phyloP scores from a whole-genome alignment of 2,797 vertebrate genomes.

The Microhierax caerulescens region DNA sequence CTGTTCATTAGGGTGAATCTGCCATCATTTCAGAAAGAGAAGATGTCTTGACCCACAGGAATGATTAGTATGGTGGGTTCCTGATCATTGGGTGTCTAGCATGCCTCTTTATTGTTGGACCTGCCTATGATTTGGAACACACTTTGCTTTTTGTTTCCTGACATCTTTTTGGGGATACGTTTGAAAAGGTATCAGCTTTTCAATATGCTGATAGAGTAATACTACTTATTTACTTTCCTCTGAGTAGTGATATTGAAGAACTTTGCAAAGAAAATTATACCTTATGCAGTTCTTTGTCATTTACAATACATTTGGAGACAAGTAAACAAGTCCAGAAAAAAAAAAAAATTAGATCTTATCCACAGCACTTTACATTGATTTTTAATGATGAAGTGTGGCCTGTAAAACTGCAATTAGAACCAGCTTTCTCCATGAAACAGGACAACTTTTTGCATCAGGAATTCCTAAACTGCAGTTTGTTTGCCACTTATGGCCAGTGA shows the following conservation, averaged over 20 bases:
- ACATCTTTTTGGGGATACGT: not conserved
- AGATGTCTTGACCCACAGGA: not conserved
- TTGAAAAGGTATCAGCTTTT: not conserved
- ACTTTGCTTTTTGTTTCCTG: not conserved
- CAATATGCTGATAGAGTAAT: not conserved
- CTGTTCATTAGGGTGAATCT: not conserved
- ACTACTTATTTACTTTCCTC: not conserved
- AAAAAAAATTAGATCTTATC: not conserved
- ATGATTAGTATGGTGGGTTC: rapidly evolving
- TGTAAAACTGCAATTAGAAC: not conserved
- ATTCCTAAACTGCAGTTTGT: not conserved
- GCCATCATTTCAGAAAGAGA: not conserved
- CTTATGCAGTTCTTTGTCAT: not conserved
- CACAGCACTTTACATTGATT: not conserved
- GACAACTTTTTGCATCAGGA: not conserved
- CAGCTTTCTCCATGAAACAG: not conserved
- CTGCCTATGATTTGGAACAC: not conserved
- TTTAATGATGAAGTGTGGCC: not conserved
- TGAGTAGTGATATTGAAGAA: not conserved
- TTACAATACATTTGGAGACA: not conserved
- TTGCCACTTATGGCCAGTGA: not conserved
- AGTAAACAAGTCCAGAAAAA: not conserved
- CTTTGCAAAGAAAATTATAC: not conserved
- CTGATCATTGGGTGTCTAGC: not conserved
- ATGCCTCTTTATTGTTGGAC: not conserved